These are phyloP conservation scores for Mormyrus proboscirostris DNA, from an alignment of 2,797 vertebrate species.

Conservation along the genomic window DNA sequence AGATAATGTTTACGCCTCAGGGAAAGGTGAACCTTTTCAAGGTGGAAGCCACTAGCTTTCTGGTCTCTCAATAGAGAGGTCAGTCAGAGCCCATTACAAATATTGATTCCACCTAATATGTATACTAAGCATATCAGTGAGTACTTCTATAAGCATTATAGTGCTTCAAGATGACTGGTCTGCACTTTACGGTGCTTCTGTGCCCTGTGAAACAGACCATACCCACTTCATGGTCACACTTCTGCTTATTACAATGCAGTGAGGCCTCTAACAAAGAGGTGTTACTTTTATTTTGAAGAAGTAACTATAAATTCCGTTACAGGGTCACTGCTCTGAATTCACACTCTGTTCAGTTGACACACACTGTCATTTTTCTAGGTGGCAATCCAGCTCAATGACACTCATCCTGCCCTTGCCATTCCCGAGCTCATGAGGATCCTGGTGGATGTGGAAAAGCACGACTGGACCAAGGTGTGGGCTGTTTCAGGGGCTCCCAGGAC, in stretches of 20 bases:
- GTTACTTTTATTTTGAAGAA: neutral
- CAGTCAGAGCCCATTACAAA: neutral
- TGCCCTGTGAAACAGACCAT: neutral
- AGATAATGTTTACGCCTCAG: neutral
- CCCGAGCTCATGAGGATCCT: slow-evolving; percentile 79
- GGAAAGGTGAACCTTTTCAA: neutral
- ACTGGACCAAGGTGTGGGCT: slow-evolving; percentile 70
- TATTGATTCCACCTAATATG: slow-evolving; percentile 4
- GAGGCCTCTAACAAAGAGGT: neutral
- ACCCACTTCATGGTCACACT: neutral
- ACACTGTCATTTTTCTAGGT: slow-evolving; percentile 51
- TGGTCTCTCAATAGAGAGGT: neutral
- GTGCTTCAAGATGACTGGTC: neutral
- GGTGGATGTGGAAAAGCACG: slow-evolving; percentile 70
- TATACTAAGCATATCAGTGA: neutral
- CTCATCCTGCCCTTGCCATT: slow-evolving; percentile 76
- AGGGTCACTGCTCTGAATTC: neutral
- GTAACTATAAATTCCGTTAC: neutral
- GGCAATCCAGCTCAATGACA: slow-evolving; percentile 79
- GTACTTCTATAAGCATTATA: neutral
- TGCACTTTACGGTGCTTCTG: neutral
- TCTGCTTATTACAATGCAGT: neutral
- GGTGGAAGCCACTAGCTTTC: neutral
- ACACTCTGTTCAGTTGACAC: neutral
- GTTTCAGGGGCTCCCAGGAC: neutral